Evolutionary conservation across 2,888 invertebrate species (phyloP).

Genomic region (Loripinus fragilis): DNA sequence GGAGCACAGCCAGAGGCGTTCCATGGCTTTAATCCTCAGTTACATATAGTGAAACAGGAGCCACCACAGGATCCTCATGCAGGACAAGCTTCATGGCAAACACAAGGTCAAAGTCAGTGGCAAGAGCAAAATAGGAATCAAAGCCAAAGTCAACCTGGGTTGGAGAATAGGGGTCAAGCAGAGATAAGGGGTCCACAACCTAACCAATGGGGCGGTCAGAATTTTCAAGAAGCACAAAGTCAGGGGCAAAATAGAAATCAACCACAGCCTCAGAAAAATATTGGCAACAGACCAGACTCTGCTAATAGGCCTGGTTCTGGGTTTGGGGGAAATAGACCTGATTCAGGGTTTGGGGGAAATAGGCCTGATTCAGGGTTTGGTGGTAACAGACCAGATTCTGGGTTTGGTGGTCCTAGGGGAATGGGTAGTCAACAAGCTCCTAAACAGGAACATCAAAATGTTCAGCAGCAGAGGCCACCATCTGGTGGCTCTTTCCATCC

Average conservation of each 20-base stretch:
- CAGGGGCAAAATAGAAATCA: slow-evolving; percentile 48
- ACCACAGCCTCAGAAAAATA: slow-evolving; percentile 26
- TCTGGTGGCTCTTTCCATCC: neutral
- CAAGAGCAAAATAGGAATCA: slow-evolving; percentile 37
- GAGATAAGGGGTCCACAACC: slow-evolving; percentile 24
- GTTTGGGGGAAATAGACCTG: slow-evolving; percentile 20
- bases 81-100: slow-evolving; percentile 26
- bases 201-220: slow-evolving; percentile 39
- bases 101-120: slow-evolving; percentile 37
- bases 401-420: slow-evolving; percentile 45
- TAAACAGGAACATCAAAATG: neutral
- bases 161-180: slow-evolving; percentile 30
- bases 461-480: slow-evolving; percentile 10
- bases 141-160: slow-evolving; percentile 21
- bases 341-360: slow-evolving; percentile 29
- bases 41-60: slow-evolving; percentile 48
- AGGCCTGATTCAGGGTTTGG: slow-evolving; percentile 25
- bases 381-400: slow-evolving; percentile 34
- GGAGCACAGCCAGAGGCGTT: slow-evolving; percentile 56
- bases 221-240: neutral
- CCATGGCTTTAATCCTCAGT: slow-evolving; percentile 55
- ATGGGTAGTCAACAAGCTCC: slow-evolving; percentile 39
- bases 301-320: slow-evolving; percentile 15
- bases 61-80: neutral
- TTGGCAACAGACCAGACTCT: slow-evolving; percentile 20